Evolutionary conservation across 2,888 invertebrate species (phyloP).

Genomic region (Anthrax anthrax): DNA sequence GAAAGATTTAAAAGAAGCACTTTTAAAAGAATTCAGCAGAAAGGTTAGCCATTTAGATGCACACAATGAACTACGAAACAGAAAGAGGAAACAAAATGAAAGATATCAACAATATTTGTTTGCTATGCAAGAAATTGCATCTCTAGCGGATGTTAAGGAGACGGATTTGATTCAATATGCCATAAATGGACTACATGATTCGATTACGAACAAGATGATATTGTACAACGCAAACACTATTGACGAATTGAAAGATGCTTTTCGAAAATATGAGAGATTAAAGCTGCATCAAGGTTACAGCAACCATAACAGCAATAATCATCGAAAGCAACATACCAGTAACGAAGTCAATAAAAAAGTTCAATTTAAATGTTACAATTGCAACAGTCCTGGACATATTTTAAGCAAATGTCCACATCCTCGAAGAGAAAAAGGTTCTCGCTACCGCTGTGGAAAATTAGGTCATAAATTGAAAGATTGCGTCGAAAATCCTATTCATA

Average conservation of each 20-base stretch:
- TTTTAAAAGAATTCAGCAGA: neutral
- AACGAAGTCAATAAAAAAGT: too few species aligned
- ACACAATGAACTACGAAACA: conserved; percentile 1
- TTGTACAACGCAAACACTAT: neutral
- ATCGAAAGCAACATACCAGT: too few species aligned
- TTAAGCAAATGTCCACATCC: too few species aligned
- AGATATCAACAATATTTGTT: conserved; percentile 3
- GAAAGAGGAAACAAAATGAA: conserved; percentile 3
- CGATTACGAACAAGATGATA: neutral
- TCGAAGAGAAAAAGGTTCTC: too few species aligned
- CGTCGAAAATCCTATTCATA: too few species aligned
- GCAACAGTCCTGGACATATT: too few species aligned
- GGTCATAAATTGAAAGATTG: too few species aligned
- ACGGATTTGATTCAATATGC: neutral
- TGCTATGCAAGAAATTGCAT: conserved; percentile 1
- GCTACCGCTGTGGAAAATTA: too few species aligned
- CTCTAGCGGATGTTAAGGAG: neutral
- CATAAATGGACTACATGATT: conserved; percentile 1
- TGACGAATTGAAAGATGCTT: too few species aligned
- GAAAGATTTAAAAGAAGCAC: too few species aligned
- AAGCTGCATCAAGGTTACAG: neutral
- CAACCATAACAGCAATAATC: too few species aligned
- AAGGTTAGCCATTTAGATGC: neutral
- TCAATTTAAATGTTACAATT: too few species aligned
- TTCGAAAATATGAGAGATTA: neutral